These are phyloP conservation scores for Nasonia oneida DNA, from an alignment of 2,888 invertebrate genomes.

Conservation along the genomic window DNA sequence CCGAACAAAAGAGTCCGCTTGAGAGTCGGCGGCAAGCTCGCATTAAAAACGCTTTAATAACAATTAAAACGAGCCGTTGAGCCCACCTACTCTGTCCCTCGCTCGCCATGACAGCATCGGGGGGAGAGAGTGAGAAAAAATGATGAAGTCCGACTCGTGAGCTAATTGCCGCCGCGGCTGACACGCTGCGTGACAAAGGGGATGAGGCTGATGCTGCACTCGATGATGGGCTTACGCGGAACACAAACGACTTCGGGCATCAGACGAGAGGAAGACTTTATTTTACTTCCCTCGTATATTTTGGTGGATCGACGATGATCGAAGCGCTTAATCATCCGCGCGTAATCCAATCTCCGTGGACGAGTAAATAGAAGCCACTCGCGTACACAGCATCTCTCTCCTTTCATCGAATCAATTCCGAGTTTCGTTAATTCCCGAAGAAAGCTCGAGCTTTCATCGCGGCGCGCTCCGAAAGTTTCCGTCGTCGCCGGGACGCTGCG, in stretches of 20 bases:
- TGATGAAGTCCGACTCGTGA: slow-evolving; percentile 11
- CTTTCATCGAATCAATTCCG: slow-evolving; percentile 3
- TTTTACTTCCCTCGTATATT: background rate
- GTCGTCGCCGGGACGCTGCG: background rate
- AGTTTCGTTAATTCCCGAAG: slow-evolving; percentile 23
- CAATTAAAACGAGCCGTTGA: slow-evolving; percentile 7
- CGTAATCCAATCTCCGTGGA: background rate
- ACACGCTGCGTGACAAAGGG: slow-evolving; percentile 14
- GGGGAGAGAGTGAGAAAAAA: background rate
- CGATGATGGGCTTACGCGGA: background rate
- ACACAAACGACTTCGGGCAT: background rate
- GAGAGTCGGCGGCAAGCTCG: slow-evolving; percentile 46
- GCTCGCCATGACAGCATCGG: background rate
- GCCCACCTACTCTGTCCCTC: background rate
- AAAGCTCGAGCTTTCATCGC: background rate
- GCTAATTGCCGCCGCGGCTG: slow-evolving; percentile 22
- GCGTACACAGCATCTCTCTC: background rate
- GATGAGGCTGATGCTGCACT: background rate
- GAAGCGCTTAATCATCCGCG: background rate
- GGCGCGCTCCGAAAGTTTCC: slow-evolving; percentile 10
- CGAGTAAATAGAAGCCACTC: background rate
- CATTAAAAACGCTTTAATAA: slow-evolving; percentile 33
- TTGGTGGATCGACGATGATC: background rate
- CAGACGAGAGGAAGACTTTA: background rate
- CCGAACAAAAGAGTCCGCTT: background rate